A percentile compares a stretch with the other conserved stretches of the same genome.
Evolutionary conservation across 1,140 invertebrate genomes (phyloP).

Genomic region (Andricus grossulariae): DNA sequence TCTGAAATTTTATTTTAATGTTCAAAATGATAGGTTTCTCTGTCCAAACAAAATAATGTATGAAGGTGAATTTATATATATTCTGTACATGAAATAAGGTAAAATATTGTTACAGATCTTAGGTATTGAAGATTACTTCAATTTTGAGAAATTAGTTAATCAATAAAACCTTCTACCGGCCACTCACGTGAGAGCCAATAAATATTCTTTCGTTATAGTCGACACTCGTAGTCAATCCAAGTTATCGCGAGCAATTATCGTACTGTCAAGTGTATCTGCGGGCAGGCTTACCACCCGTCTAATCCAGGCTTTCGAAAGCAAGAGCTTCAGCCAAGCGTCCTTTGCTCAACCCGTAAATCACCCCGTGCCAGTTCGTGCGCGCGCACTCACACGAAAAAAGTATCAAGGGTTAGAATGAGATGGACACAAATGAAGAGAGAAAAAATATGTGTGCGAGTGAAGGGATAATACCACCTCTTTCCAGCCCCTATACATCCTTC

Average conservation of each 20-base stretch:
- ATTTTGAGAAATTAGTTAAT: too few relatives aligned
- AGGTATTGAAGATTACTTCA: too few relatives aligned
- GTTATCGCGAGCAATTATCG: conserved; percentile 18
- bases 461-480: conserved; percentile 7
- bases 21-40: too few relatives aligned
- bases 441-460: neutral
- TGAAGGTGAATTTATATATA: too few relatives aligned
- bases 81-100: too few relatives aligned
- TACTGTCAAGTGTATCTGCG: conserved; percentile 7
- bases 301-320: conserved; percentile 27
- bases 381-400: neutral
- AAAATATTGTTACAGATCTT: too few relatives aligned
- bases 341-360: conserved; percentile 26
- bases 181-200: neutral
- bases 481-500: neutral
- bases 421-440: neutral
- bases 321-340: conserved; percentile 16
- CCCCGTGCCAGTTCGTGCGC: conserved; percentile 7
- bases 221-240: conserved; percentile 23
- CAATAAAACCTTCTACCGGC: too few relatives aligned
- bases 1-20: too few relatives aligned
- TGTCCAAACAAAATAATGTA: too few relatives aligned
- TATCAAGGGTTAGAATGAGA: neutral
- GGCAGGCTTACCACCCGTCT: conserved; percentile 20
- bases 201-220: neutral